Evolutionary conservation across 1,140 invertebrate species (phyloP).

Genomic region (Mactra quadrangularis): DNA sequence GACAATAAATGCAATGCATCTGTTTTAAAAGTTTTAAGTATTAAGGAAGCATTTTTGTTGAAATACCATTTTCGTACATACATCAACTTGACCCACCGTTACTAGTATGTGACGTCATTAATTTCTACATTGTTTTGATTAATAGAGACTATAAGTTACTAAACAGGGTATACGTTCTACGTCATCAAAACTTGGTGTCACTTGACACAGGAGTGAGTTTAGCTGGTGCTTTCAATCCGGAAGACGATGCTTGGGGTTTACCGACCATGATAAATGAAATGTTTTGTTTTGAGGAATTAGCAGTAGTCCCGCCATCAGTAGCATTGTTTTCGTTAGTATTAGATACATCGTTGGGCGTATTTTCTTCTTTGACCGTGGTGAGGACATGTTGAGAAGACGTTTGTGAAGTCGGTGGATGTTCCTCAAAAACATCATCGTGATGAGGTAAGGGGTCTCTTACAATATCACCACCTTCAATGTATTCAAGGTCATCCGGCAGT

Average conservation of each 20-base stretch:
- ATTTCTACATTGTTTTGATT: too few species aligned
- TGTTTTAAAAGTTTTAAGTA: too few species aligned
- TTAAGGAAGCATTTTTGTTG: too few species aligned
- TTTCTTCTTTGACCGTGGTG: constrained; percentile 19
- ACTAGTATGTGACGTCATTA: too few species aligned
- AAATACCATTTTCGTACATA: too few species aligned
- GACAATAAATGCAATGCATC: too few species aligned
- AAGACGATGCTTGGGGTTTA: neutral
- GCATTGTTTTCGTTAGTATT: constrained; percentile 10
- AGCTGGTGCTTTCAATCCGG: neutral
- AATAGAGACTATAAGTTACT: too few species aligned
- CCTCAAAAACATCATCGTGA: neutral
- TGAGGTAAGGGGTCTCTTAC: constrained; percentile 23
- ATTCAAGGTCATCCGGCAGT: constrained; percentile 55
- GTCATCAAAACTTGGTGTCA: too few species aligned
- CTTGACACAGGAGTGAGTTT: too few species aligned
- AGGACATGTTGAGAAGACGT: neutral
- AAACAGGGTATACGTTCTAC: too few species aligned
- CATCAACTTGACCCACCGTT: too few species aligned
- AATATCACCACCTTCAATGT: constrained; percentile 55
- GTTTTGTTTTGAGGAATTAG: neutral
- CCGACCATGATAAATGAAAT: neutral
- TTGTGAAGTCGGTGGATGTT: neutral
- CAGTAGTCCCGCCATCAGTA: neutral
- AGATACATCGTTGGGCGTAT: neutral